Evolutionary conservation across 2,797 vertebrate genomes (phyloP).

Genomic region (Falco peregrinus): DNA sequence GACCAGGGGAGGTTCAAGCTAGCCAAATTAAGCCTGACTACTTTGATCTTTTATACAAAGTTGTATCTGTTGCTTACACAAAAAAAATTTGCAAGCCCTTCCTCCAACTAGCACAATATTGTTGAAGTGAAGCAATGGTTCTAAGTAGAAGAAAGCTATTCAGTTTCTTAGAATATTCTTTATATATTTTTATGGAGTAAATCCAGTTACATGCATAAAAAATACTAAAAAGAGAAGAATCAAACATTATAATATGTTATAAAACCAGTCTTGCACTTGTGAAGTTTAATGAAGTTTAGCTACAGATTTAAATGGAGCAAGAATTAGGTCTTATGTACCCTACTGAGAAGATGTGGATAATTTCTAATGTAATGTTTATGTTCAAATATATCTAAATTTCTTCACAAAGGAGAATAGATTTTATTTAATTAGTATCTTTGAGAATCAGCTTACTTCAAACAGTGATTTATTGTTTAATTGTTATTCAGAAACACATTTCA

Average conservation of each 20-base stretch:
- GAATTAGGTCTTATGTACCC: background rate
- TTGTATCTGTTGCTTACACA: background rate
- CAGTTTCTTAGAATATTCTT: background rate
- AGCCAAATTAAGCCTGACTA: background rate
- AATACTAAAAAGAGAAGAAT: background rate
- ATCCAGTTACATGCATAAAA: background rate
- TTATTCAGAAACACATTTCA: background rate
- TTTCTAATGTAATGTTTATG: background rate
- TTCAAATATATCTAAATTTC: background rate
- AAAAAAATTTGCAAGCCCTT: background rate
- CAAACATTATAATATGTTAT: background rate
- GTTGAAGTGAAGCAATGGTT: background rate
- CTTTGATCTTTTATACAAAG: background rate
- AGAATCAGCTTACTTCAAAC: background rate
- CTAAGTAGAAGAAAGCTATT: background rate
- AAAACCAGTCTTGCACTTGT: background rate
- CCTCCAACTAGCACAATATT: background rate
- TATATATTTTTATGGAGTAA: background rate
- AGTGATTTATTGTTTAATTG: background rate
- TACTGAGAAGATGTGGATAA: background rate
- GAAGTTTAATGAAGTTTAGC: background rate
- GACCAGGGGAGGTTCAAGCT: background rate
- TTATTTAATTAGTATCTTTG: background rate
- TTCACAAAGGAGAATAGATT: background rate
- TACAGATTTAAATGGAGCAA: background rate